A percentile compares a stretch with the other conserved stretches of the same genome.
These are phyloP conservation scores for Agriopis marginaria DNA, from an alignment of 2,888 invertebrate species.

Conservation along the genomic window DNA sequence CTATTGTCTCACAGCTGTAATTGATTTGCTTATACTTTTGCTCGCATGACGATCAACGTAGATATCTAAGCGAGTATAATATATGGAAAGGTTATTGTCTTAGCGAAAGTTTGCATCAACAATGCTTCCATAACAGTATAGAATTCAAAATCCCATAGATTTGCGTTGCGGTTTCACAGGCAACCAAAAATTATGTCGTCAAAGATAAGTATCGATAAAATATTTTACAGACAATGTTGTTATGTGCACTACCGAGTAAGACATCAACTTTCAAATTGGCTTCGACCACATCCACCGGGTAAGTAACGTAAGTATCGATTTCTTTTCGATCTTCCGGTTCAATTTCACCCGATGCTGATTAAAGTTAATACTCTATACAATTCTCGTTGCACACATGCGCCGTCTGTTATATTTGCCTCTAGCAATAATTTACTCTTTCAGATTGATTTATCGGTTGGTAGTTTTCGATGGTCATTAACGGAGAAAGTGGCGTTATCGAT, in stretches of 20 bases:
- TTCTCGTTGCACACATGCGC: slow-evolving; percentile 51
- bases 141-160: slow-evolving; percentile 18
- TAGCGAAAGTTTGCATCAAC: slow-evolving; percentile 37
- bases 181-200: slow-evolving; percentile 12
- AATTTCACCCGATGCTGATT: slow-evolving; percentile 68
- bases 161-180: slow-evolving; percentile 18
- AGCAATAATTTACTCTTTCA: slow-evolving; percentile 66
- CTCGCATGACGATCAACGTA: slow-evolving; percentile 53
- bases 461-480: slow-evolving; percentile 63
- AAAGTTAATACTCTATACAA: slow-evolving; percentile 58
- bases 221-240: slow-evolving; percentile 52
- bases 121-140: slow-evolving; percentile 11
- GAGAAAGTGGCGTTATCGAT: slow-evolving; percentile 69
- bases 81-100: slow-evolving; percentile 12
- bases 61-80: slow-evolving; percentile 37
- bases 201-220: slow-evolving; percentile 48
- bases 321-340: slow-evolving; percentile 76
- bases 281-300: slow-evolving; percentile 58
- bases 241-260: slow-evolving; percentile 52
- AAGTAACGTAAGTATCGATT: slow-evolving; percentile 61
- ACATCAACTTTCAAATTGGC: slow-evolving; percentile 64
- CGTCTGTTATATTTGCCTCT: slow-evolving; percentile 51
- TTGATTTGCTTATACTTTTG: slow-evolving; percentile 44
- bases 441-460: slow-evolving; percentile 65
- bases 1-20: slow-evolving; percentile 60